Conservation (phyloP, 1,140 invertebrate genomes). For the Drosophila nebulosa region DNA sequence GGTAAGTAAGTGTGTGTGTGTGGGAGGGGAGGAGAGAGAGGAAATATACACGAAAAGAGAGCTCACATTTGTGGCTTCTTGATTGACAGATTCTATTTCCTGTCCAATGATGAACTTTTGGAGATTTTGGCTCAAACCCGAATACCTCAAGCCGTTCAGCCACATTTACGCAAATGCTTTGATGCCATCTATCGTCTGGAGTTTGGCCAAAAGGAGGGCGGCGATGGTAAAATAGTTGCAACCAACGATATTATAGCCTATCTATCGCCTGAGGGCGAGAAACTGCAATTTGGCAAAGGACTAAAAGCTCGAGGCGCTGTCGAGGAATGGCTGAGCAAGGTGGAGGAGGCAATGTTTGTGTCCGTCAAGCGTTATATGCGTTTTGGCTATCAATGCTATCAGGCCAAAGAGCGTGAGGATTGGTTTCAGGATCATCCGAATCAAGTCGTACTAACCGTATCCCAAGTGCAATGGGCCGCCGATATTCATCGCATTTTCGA, state of each 20-base stretch:
- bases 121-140: slow-evolving; percentile 95
- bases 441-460: slow-evolving; percentile 88
- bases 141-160: slow-evolving; percentile 93
- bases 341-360: slow-evolving; percentile 92
- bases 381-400: slow-evolving; percentile 81
- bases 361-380: slow-evolving; percentile 89
- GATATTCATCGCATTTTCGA: slow-evolving; percentile 89
- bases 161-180: slow-evolving; percentile 94
- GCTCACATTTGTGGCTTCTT: too few relatives aligned
- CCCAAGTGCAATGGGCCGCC: slow-evolving; percentile 92
- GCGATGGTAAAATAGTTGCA: slow-evolving; percentile 79
- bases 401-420: slow-evolving; percentile 69
- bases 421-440: slow-evolving; percentile 82
- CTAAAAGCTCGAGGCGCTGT: slow-evolving; percentile 93
- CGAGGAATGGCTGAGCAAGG: slow-evolving; percentile 93
- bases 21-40: not conserved
- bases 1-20: too few relatives aligned
- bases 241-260: slow-evolving; percentile 92
- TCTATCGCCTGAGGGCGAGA: slow-evolving; percentile 92
- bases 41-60: too few relatives aligned
- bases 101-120: slow-evolving; percentile 96
- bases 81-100: slow-evolving; percentile 90
- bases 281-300: slow-evolving; percentile 88
- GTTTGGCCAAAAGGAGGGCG: slow-evolving; percentile 84
- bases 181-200: slow-evolving; percentile 91